These are phyloP conservation scores for Pollenia griseotomentosa DNA, from an alignment of 2,888 invertebrate genomes.

Conservation along the genomic window DNA sequence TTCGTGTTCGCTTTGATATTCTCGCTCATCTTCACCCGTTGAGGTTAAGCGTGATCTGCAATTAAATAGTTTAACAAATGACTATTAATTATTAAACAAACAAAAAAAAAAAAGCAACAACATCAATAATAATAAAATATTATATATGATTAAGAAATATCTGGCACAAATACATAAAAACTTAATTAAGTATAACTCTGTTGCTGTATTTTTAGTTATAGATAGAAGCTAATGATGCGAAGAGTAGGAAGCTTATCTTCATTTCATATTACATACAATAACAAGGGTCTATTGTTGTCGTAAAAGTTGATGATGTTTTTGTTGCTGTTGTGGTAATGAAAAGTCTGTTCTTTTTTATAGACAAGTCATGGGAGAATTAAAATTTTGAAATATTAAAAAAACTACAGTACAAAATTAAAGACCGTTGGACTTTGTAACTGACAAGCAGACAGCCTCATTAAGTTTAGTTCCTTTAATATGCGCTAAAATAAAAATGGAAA, in stretches of 20 bases:
- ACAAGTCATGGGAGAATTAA: conserved; percentile 71
- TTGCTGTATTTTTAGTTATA: conserved; percentile 23
- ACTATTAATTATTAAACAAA: conserved; percentile 46
- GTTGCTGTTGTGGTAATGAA: conserved; percentile 66
- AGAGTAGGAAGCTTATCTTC: conserved; percentile 67
- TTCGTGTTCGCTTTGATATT: conserved; percentile 83
- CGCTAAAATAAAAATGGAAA: neutral
- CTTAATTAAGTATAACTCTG: conserved; percentile 47
- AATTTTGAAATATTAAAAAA: conserved; percentile 46
- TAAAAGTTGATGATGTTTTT: neutral
- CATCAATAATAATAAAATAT: conserved; percentile 51
- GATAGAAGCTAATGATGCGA: conserved; percentile 35
- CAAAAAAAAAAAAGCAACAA: conserved; percentile 44
- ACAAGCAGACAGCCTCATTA: conserved; percentile 11
- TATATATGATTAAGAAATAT: conserved; percentile 67
- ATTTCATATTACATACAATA: conserved; percentile 56
- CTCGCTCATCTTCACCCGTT: conserved; percentile 84
- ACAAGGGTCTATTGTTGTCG: conserved; percentile 57
- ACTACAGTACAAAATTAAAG: conserved; percentile 34
- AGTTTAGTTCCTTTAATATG: neutral
- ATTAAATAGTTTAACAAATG: conserved; percentile 64
- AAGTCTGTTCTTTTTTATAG: conserved; percentile 72
- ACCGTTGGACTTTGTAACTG: conserved; percentile 63
- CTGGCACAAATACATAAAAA: conserved; percentile 51
- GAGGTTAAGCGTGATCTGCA: conserved; percentile 83